These are phyloP conservation scores for Falco peregrinus DNA, from an alignment of 2,797 vertebrate species.

Conservation along the genomic window DNA sequence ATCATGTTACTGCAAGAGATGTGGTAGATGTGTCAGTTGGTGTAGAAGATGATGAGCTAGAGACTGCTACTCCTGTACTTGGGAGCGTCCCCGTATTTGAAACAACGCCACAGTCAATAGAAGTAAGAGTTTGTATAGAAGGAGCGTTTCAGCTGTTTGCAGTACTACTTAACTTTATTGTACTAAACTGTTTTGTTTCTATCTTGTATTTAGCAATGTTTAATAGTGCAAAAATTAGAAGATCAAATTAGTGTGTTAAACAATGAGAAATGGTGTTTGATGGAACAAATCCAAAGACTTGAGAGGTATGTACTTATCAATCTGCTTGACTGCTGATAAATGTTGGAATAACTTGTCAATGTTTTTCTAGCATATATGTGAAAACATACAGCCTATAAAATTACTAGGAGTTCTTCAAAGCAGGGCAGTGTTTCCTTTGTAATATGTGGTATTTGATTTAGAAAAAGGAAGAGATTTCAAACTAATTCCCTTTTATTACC, in stretches of 20 bases:
- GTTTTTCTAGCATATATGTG: background rate
- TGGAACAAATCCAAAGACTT: constrained; percentile 93
- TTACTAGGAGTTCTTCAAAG: background rate
- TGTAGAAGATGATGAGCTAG: constrained; percentile 85
- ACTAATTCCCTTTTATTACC: background rate
- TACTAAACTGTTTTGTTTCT: constrained; percentile 63
- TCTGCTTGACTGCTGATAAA: background rate
- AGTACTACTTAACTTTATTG: background rate
- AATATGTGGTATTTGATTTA: background rate
- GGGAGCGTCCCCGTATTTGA: constrained; percentile 68
- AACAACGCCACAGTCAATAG: constrained; percentile 69
- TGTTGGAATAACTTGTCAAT: background rate
- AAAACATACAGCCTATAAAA: background rate
- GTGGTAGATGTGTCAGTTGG: constrained; percentile 86
- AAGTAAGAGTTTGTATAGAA: constrained; percentile 59
- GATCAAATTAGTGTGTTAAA: constrained; percentile 93
- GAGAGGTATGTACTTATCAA: constrained; percentile 83
- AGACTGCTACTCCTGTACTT: constrained; percentile 74
- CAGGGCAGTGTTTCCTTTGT: background rate
- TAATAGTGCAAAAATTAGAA: constrained; percentile 93
- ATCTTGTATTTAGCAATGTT: constrained; percentile 82
- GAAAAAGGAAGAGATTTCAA: background rate
- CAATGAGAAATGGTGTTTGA: constrained; percentile 91
- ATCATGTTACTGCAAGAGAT: constrained; percentile 80
- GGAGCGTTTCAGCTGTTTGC: background rate